Percentiles rank a stretch among this genome's conserved stretches.
Conservation (phyloP, 2,797 vertebrate genomes). For the Myotis pilosus region DNA sequence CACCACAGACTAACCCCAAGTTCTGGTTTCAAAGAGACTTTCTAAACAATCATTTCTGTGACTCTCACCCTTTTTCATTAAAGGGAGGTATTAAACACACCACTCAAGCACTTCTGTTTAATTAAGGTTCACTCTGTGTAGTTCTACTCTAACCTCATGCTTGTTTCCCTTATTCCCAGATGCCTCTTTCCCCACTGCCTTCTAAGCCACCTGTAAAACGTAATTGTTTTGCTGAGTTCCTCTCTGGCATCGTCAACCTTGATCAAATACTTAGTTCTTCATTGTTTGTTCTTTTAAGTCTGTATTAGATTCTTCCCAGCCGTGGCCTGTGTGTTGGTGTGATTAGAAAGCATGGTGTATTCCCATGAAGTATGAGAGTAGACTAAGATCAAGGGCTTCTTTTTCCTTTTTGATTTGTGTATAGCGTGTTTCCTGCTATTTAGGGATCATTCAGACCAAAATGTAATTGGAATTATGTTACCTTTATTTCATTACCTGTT, state of each 20-base stretch:
- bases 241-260: conserved; percentile 38
- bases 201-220: conserved; percentile 56
- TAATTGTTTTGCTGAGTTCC: conserved; percentile 54
- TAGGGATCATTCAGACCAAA: conserved; percentile 28
- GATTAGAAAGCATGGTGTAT: conserved; percentile 2
- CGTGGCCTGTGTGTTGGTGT: background rate
- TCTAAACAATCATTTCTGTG: background rate
- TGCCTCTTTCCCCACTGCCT: conserved; percentile 11
- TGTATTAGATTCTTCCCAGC: conserved; percentile 50
- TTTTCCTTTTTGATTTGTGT: conserved; percentile 31
- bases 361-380: conserved; percentile 46
- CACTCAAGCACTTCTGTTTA: conserved; percentile 25
- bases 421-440: conserved; percentile 23
- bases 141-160: background rate
- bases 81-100: conserved; percentile 40
- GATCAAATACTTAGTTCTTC: conserved; percentile 61
- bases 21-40: conserved; percentile 18
- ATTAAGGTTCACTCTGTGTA: conserved; percentile 32
- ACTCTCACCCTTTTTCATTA: background rate
- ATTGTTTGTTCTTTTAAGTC: conserved; percentile 62
- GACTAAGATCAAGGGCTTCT: background rate
- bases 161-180: conserved; percentile 37
- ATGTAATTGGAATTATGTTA: conserved; percentile 65
- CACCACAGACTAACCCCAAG: background rate
- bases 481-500: conserved; percentile 60